phyloP scores from a whole-genome alignment of 2,113 vertebrate species.

The Fregetta grallaria region DNA sequence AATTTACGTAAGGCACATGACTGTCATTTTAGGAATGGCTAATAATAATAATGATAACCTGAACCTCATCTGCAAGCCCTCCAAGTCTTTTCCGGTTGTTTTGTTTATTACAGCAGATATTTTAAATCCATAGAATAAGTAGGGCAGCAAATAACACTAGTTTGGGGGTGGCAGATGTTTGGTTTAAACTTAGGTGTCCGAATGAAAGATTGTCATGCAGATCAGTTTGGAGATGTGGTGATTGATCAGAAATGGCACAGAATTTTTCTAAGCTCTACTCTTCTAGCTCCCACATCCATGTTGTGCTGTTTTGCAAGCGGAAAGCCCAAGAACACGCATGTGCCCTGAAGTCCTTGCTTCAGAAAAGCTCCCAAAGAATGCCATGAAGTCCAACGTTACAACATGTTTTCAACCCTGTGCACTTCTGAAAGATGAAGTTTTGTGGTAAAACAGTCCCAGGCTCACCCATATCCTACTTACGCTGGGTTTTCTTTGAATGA shows the following conservation, averaged over 20 bases:
- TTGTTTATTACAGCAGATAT: not conserved
- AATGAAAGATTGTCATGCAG: not conserved
- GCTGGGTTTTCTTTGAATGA: not conserved
- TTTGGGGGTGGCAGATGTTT: not conserved
- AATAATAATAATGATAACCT: not conserved
- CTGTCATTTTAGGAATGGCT: constrained; percentile 8
- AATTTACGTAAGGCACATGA: not conserved
- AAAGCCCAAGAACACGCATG: not conserved
- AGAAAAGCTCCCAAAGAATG: not conserved
- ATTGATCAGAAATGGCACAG: not conserved
- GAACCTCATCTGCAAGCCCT: not conserved
- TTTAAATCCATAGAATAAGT: not conserved
- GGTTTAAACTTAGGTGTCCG: not conserved
- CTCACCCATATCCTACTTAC: not conserved
- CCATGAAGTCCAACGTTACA: not conserved
- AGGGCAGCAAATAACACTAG: not conserved
- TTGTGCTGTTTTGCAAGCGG: not conserved
- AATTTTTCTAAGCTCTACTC: not conserved
- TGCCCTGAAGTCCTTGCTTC: not conserved
- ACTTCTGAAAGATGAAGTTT: not conserved
- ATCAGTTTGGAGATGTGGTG: not conserved
- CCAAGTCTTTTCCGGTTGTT: not conserved
- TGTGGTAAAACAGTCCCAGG: not conserved
- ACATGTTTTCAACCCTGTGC: not conserved
- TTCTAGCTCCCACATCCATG: not conserved